These are phyloP conservation scores for Pimephales promelas DNA, from an alignment of 2,113 vertebrate genomes.

Conservation along the genomic window DNA sequence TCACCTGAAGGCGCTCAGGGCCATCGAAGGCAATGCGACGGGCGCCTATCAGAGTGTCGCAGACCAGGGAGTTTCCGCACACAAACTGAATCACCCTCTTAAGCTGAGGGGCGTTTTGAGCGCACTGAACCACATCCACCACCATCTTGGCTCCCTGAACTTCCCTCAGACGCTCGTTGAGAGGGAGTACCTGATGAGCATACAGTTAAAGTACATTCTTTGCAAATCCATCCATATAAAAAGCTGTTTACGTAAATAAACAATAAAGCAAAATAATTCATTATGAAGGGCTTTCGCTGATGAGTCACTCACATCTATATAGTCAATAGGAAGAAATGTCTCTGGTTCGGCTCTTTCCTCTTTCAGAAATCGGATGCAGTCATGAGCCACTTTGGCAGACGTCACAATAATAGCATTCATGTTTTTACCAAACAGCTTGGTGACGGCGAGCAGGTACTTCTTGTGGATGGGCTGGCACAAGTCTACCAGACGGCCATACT, in stretches of 20 bases:
- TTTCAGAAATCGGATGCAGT: constrained; percentile 89
- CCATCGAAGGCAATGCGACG: constrained; percentile 82
- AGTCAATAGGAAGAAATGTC: constrained; percentile 92
- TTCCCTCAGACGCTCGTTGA: constrained; percentile 90
- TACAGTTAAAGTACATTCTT: neutral
- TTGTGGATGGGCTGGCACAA: constrained; percentile 93
- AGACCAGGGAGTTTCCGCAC: constrained; percentile 89
- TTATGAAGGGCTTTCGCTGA: neutral
- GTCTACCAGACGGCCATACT: constrained; percentile 91
- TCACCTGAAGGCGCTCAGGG: constrained; percentile 84
- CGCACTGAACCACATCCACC: constrained; percentile 87
- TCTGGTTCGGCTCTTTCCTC: constrained; percentile 88
- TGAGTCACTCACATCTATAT: constrained; percentile 83
- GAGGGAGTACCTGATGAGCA: constrained; percentile 79
- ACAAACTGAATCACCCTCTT: constrained; percentile 91
- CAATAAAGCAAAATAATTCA: neutral
- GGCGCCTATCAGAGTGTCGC: constrained; percentile 89
- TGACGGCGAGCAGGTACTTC: constrained; percentile 93
- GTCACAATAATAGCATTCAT: constrained; percentile 89
- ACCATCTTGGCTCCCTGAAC: constrained; percentile 86
- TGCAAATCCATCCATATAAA: neutral
- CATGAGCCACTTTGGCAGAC: constrained; percentile 84
- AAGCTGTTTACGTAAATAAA: neutral
- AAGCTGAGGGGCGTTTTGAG: constrained; percentile 66
- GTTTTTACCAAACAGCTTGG: constrained; percentile 88